A percentile compares a stretch with the other conserved stretches of the same genome.
Conservation (phyloP, 1,140 invertebrate genomes). For the Atta cephalotes region DNA sequence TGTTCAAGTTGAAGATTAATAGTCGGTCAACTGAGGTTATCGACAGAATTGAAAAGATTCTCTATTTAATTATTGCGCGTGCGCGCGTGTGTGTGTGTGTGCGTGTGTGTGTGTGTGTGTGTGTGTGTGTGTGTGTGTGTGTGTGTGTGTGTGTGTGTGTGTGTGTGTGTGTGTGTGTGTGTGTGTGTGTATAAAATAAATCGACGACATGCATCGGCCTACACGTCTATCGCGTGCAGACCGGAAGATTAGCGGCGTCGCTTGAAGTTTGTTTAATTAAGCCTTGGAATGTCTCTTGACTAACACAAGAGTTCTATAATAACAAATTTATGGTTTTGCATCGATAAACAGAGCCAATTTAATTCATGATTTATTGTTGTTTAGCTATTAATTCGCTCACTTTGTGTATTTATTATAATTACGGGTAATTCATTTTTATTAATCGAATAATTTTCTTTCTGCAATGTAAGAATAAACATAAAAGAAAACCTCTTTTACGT, state of each 20-base stretch:
- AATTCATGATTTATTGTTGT: conserved; percentile 34
- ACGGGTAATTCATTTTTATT: neutral
- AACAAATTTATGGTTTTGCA: conserved; percentile 55
- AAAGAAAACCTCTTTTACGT: neutral
- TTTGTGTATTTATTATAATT: neutral
- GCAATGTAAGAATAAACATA: neutral
- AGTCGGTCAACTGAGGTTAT: neutral
- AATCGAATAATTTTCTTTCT: neutral
- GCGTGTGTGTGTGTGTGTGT: no score
- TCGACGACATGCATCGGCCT: neutral
- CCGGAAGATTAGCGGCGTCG: conserved; percentile 9
- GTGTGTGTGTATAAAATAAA: neutral
- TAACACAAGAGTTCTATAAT: conserved; percentile 20
- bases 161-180: no score
- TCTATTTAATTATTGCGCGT: neutral
- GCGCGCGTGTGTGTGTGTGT: no score
- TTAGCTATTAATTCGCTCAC: conserved; percentile 35
- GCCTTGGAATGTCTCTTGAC: conserved; percentile 45
- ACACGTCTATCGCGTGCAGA: neutral
- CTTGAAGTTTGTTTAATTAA: conserved; percentile 66
- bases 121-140: no score
- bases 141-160: no score
- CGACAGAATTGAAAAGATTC: conserved; percentile 14
- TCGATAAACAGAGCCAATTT: neutral
- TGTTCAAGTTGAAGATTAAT: neutral